Evolutionary conservation across 2,888 invertebrate species (phyloP).

Genomic region (Prosapia bicincta): DNA sequence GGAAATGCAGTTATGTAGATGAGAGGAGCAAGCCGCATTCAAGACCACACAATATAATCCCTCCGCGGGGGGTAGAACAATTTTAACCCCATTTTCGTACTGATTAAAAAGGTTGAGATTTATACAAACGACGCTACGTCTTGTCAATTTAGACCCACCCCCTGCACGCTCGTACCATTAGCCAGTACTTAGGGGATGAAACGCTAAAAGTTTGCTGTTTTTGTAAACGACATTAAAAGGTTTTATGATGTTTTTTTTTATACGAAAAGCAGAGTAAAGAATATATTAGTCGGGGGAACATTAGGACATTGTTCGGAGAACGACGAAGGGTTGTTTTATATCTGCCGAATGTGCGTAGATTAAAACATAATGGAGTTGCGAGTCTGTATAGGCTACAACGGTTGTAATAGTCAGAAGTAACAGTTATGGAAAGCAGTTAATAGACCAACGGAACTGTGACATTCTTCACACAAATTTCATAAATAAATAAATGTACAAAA

Average conservation of each 20-base stretch:
- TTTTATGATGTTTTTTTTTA: neutral
- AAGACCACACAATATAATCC: neutral
- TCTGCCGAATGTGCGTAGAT: no score
- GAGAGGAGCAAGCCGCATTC: neutral
- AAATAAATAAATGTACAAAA: no score
- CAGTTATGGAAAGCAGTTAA: no score
- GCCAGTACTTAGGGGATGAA: neutral
- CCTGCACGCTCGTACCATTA: neutral
- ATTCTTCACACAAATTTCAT: no score
- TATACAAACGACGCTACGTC: neutral
- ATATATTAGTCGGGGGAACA: neutral
- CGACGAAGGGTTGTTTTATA: no score
- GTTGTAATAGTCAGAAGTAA: no score
- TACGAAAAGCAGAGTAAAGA: neutral
- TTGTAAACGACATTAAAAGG: neutral
- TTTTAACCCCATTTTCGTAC: neutral
- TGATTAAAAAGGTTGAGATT: constrained; percentile 2
- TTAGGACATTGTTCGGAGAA: no score
- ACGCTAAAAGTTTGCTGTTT: neutral
- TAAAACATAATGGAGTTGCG: no score
- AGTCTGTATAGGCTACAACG: no score
- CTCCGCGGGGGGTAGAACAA: neutral
- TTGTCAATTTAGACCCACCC: neutral
- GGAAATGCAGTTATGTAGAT: neutral
- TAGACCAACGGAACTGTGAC: no score